These are phyloP conservation scores for Peromyscus polionotus DNA, from an alignment of 2,113 vertebrate genomes.

Conservation along the genomic window DNA sequence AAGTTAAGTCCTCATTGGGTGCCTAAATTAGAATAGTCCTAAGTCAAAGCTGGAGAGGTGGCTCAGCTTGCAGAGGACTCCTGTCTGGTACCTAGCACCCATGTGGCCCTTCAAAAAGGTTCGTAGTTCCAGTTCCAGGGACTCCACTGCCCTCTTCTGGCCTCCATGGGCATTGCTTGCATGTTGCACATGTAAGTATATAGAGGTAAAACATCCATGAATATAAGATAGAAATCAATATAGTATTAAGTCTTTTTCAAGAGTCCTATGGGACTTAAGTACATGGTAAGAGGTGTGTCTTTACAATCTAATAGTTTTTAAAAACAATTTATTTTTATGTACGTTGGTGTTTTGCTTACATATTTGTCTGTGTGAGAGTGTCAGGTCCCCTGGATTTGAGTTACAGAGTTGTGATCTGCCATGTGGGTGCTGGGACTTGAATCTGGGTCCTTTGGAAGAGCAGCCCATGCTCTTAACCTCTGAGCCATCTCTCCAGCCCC, in stretches of 20 bases:
- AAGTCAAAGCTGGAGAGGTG: neutral
- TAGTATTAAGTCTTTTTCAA: neutral
- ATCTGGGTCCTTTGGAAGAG: neutral
- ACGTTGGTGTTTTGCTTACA: neutral
- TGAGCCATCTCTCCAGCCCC: neutral
- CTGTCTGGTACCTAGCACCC: neutral
- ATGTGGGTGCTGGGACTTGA: neutral
- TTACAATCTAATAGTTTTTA: neutral
- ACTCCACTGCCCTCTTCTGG: neutral
- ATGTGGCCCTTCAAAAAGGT: neutral
- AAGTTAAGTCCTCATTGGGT: conserved; percentile 26
- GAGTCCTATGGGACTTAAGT: neutral
- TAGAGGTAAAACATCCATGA: neutral
- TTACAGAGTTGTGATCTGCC: neutral
- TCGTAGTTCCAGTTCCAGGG: neutral
- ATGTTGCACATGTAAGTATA: neutral
- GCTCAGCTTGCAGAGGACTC: neutral
- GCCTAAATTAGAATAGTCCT: neutral
- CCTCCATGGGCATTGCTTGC: neutral
- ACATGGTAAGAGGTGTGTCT: neutral
- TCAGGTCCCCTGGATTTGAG: neutral
- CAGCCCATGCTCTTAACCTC: neutral
- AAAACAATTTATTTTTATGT: neutral
- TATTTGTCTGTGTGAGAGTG: neutral
- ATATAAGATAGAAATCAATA: neutral